phyloP scores from a whole-genome alignment of 2,797 vertebrate genomes.

The Eurystomus glaucurus region DNA sequence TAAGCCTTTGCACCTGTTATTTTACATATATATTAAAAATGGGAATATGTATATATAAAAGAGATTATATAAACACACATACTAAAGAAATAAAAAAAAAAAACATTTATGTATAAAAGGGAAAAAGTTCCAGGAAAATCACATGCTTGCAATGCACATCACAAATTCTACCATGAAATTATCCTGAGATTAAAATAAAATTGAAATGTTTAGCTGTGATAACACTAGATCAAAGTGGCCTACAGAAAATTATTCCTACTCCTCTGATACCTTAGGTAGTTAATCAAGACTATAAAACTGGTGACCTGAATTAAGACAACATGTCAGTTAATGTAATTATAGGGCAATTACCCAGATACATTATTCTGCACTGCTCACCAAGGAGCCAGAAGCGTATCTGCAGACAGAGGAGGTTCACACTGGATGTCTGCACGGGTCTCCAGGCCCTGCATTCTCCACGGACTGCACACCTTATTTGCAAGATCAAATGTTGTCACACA shows the following conservation, averaged over 20 bases:
- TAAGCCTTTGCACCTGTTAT: background rate
- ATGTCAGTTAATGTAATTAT: constrained; percentile 25
- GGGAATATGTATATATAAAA: too few species aligned
- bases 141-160: background rate
- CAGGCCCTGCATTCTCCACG: background rate
- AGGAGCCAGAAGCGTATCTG: background rate
- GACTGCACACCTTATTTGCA: background rate
- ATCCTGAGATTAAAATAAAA: background rate
- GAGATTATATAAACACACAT: rapidly evolving
- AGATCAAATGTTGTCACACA: background rate
- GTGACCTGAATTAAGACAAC: constrained; percentile 47
- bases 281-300: constrained; percentile 26
- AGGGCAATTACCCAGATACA: constrained; percentile 13
- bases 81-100: background rate
- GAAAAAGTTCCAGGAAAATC: background rate
- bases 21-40: background rate
- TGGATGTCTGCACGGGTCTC: background rate
- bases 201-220: background rate
- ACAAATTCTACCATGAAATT: background rate
- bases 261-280: background rate
- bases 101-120: background rate
- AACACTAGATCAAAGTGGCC: background rate
- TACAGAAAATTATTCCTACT: background rate
- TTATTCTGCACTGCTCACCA: background rate
- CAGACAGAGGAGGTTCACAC: background rate